Percentiles rank a stretch among this genome's conserved stretches.
Evolutionary conservation across 2,113 vertebrate species (phyloP).

Genomic region (Tamias sibiricus): DNA sequence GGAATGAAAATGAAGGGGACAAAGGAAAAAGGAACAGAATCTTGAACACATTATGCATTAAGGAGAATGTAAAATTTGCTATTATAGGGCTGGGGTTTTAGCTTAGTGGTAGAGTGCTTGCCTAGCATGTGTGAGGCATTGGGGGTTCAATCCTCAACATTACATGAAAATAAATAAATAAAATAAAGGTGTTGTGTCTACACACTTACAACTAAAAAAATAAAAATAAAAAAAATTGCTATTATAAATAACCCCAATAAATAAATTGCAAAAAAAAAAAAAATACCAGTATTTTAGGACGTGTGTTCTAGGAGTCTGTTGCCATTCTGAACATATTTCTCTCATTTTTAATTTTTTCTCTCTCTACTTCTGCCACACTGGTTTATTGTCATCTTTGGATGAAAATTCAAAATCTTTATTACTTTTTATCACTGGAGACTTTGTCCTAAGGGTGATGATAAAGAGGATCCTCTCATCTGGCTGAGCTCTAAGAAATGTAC

Average conservation of each 20-base stretch:
- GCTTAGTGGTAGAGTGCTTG: too few relatives aligned
- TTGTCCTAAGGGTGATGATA: neutral
- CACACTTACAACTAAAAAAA: too few relatives aligned
- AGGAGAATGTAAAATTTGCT: neutral
- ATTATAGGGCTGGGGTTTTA: too few relatives aligned
- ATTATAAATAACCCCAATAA: too few relatives aligned
- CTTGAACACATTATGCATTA: neutral
- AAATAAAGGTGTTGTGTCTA: too few relatives aligned
- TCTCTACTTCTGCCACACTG: neutral
- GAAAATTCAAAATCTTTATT: neutral
- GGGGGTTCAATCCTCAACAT: too few relatives aligned
- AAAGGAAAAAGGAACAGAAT: neutral
- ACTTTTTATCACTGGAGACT: neutral
- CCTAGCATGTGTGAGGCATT: too few relatives aligned
- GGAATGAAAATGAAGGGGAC: accelerated
- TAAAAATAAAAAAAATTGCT: too few relatives aligned
- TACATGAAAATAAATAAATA: too few relatives aligned
- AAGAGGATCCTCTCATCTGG: neutral
- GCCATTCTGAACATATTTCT: neutral
- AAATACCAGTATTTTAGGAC: neutral
- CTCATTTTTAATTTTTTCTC: neutral
- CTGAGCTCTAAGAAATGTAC: neutral
- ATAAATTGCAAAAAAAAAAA: neutral
- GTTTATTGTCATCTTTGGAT: neutral
- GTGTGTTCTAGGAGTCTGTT: neutral